phyloP scores from a whole-genome alignment of 2,113 vertebrate genomes.

The Dromiciops gliroides region DNA sequence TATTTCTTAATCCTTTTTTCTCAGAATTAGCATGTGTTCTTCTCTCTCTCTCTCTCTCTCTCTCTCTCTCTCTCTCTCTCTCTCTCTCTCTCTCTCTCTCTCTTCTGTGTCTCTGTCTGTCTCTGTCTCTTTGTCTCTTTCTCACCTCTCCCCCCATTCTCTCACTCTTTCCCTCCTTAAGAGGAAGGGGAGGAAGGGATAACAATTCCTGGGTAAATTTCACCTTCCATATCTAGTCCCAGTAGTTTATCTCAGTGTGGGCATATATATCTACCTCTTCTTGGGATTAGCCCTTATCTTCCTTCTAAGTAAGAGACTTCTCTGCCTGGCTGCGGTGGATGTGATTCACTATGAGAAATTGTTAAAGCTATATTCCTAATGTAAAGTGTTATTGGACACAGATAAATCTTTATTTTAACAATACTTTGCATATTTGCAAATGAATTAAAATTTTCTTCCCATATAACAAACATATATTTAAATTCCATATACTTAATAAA shows the following conservation, averaged over 20 bases:
- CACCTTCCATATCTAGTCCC: background rate
- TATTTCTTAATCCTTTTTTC: background rate
- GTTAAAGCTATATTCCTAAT: background rate
- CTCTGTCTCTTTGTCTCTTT: too few relatives aligned
- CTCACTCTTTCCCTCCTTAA: background rate
- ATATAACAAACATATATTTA: background rate
- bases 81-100: background rate
- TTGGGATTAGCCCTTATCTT: background rate
- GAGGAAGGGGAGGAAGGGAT: background rate
- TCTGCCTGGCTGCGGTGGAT: background rate
- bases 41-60: background rate
- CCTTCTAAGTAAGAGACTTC: background rate
- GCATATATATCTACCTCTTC: background rate
- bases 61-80: background rate
- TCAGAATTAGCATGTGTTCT: background rate
- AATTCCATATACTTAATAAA: background rate
- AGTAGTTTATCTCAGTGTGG: background rate
- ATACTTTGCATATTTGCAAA: background rate
- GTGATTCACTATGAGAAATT: background rate
- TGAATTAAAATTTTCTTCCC: background rate
- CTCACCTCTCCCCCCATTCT: background rate
- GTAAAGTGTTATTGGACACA: background rate
- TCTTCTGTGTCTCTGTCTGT: too few relatives aligned
- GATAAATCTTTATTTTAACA: background rate
- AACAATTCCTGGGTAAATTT: background rate